These are phyloP conservation scores for Sitophilus oryzae DNA, from an alignment of 1,140 invertebrate genomes.

Conservation along the genomic window DNA sequence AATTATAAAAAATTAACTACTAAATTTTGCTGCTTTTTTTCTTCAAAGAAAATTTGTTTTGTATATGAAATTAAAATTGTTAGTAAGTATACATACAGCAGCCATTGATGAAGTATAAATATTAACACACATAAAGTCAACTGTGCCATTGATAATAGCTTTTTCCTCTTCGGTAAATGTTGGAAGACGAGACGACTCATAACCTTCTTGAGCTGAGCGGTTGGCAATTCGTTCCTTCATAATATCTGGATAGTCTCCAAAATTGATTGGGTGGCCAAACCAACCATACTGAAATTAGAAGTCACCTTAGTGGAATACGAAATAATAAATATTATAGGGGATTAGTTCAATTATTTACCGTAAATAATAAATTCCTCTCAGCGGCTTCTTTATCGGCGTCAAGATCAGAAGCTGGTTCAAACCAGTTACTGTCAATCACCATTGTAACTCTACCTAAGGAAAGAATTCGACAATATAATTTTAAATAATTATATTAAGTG, in stretches of 20 bases:
- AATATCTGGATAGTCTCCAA: slow-evolving; percentile 57
- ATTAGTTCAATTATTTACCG: slow-evolving; percentile 4
- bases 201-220: slow-evolving; percentile 55
- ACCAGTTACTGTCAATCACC: slow-evolving; percentile 18
- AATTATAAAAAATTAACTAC: too few relatives aligned
- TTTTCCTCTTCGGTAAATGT: slow-evolving; percentile 48
- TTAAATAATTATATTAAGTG: too few relatives aligned
- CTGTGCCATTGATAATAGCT: slow-evolving; percentile 46
- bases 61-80: neutral
- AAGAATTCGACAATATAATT: too few relatives aligned
- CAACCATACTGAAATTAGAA: slow-evolving; percentile 51
- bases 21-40: too few relatives aligned
- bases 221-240: slow-evolving; percentile 52
- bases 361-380: slow-evolving; percentile 10
- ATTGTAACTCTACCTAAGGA: slow-evolving; percentile 13
- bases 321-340: neutral
- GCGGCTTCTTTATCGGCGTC: slow-evolving; percentile 12
- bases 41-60: too few relatives aligned
- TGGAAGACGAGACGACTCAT: slow-evolving; percentile 46
- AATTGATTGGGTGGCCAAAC: slow-evolving; percentile 58
- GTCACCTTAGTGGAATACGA: too few relatives aligned
- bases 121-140: slow-evolving; percentile 14
- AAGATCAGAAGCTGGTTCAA: slow-evolving; percentile 11
- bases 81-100: neutral
- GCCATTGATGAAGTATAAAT: slow-evolving; percentile 14